Evolutionary conservation across 2,113 vertebrate genomes (phyloP).

Genomic region (Prionailurus bengalensis): DNA sequence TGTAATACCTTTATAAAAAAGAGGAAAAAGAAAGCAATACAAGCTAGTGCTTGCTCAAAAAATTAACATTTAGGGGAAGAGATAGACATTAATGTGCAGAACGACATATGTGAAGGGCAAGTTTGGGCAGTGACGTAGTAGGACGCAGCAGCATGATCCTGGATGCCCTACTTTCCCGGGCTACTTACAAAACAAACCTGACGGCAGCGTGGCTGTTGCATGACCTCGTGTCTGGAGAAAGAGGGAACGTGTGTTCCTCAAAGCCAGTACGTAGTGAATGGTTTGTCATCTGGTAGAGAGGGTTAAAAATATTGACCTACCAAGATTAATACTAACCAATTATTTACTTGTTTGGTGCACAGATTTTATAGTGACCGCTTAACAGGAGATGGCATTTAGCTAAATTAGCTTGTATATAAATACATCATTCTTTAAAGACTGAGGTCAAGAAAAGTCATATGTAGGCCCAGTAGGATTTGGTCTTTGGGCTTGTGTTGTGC

Average conservation of each 20-base stretch:
- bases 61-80: background rate
- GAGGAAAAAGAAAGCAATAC: background rate
- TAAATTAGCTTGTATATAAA: background rate
- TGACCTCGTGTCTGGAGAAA: background rate
- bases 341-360: background rate
- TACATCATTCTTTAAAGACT: background rate
- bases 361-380: background rate
- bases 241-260: background rate
- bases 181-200: background rate
- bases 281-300: background rate
- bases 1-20: background rate
- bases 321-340: background rate
- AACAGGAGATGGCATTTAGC: background rate
- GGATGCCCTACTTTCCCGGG: background rate
- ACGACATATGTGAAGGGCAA: background rate
- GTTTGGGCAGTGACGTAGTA: background rate
- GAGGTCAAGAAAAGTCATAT: background rate
- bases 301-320: background rate
- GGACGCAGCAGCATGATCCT: background rate
- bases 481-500: background rate
- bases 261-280: accelerated
- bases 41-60: background rate
- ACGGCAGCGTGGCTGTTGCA: too few species aligned
- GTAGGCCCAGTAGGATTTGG: background rate
- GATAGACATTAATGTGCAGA: background rate